Base-by-base conservation (phyloP, 2,888 invertebrate genomes). In the Nomada flava region DNA sequence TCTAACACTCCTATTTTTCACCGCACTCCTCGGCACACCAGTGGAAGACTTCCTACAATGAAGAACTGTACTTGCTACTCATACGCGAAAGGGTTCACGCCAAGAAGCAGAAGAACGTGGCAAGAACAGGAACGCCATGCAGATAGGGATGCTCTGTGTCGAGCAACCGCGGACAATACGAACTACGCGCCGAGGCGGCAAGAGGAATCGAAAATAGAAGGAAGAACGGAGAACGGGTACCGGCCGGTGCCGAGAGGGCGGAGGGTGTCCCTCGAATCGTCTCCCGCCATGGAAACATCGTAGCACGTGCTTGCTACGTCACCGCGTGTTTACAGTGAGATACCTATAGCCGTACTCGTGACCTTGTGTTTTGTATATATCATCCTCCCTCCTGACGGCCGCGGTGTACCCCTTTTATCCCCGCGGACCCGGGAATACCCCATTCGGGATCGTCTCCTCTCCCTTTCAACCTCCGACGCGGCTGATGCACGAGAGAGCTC, bases 361-460 rank as follows among this genome's bases (percentile, higher is more conserved):
- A 92, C 92, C 92, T 92, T 92, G 92, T 89, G 89, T 91, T 92
- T 92, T 92, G 90, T 91, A 90, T 92, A 90, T 90, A 89, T 83
- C 89, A 88, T 84, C 83, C 80, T 83, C 76, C 70, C 84, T 63
- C 71, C 67, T 72, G 72, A 65, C 82, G 73, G 74, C 80, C 84
- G 79, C 82, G 77, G 79, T 71, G 70, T 75, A 59, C 77, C 75
- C 82, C 69, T 80, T 68, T 55, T 78, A 76, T 79, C 20, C 83
- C 86, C 79, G 80, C 83, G 78, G 72, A 83, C 83, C 75, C 79
- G 79, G 84, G 84, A 85, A 84, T 84, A 85, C 78, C 83, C 76
- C 79, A 78, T 76, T 81, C 75, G 68, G 55, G 68, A 53, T 75
- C 53, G 53, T 36, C 81, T 82, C 81, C 82, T 81, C 82, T 84